Evolutionary conservation across 2,888 invertebrate genomes (phyloP).

Genomic region (Gisinianus flammeolus): DNA sequence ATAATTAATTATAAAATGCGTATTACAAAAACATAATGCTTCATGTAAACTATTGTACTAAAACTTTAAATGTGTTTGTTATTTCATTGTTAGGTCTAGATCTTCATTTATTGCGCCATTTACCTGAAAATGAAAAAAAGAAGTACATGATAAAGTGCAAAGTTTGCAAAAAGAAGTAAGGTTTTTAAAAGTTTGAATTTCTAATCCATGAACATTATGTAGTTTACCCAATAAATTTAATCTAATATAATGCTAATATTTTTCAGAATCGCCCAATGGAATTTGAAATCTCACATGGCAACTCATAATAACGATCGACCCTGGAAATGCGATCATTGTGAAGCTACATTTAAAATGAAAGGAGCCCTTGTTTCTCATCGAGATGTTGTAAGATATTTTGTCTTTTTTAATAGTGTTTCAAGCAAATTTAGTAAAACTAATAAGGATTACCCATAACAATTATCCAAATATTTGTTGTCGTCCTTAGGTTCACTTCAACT

Average conservation of each 20-base stretch:
- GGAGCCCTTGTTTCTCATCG: conserved; percentile 56
- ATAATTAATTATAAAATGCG: neutral
- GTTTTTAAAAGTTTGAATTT: no score
- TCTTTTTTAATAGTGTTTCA: no score
- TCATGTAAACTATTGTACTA: no score
- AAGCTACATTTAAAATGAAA: conserved; percentile 56
- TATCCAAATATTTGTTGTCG: no score
- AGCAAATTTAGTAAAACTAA: no score
- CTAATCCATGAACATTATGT: neutral
- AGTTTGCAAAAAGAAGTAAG: conserved; percentile 50
- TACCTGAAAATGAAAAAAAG: conserved; percentile 50
- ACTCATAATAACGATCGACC: conserved; percentile 52
- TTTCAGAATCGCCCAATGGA: conserved; percentile 52
- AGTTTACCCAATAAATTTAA: neutral
- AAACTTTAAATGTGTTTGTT: no score
- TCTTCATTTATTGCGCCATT: conserved; percentile 46
- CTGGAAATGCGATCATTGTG: conserved; percentile 57
- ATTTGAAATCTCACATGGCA: conserved; percentile 49
- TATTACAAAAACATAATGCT: neutral
- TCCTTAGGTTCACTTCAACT: conserved; percentile 53
- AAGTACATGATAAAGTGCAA: conserved; percentile 51
- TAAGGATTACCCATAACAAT: no score
- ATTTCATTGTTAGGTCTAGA: conserved; percentile 40
- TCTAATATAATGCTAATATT: neutral
- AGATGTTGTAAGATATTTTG: conserved; percentile 47